phyloP scores from a whole-genome alignment of 1,140 invertebrate species.

The Ceratina australensis region DNA sequence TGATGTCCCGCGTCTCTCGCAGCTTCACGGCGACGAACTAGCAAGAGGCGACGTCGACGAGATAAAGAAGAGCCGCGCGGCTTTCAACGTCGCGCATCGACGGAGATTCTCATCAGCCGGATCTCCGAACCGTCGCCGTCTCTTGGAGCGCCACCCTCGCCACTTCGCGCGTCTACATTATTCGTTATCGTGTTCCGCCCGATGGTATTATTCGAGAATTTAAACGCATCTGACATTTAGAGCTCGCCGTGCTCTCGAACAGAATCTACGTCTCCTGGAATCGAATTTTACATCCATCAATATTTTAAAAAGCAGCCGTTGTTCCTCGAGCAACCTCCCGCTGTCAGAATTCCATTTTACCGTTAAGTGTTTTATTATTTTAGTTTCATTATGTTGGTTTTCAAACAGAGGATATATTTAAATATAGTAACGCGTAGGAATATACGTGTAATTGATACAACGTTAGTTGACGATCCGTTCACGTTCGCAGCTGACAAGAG shows the following conservation, averaged over 20 bases:
- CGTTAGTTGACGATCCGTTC: no score
- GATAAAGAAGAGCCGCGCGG: slow-evolving; percentile 53
- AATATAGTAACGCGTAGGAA: no score
- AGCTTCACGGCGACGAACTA: slow-evolving; percentile 31
- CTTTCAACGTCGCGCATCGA: slow-evolving; percentile 46
- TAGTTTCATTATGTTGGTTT: no score
- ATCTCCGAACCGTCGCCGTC: slow-evolving; percentile 24
- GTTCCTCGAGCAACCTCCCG: no score
- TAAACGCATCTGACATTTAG: neutral
- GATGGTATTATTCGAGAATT: slow-evolving; percentile 19
- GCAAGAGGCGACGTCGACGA: slow-evolving; percentile 21
- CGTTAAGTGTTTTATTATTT: no score
- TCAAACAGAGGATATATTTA: no score
- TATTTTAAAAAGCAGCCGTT: neutral
- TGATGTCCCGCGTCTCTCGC: slow-evolving; percentile 57
- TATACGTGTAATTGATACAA: no score
- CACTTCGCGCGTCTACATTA: slow-evolving; percentile 9
- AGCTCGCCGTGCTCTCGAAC: neutral
- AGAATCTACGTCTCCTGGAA: neutral
- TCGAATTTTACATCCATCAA: neutral
- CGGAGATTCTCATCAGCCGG: slow-evolving; percentile 40
- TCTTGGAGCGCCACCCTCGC: neutral
- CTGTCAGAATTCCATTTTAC: no score
- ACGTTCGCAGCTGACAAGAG: no score
- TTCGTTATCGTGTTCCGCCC: slow-evolving; percentile 28